Percentiles rank a stretch among this genome's conserved stretches.
Evolutionary conservation across 2,797 vertebrate genomes (phyloP).

Genomic region (Tapera naevia): DNA sequence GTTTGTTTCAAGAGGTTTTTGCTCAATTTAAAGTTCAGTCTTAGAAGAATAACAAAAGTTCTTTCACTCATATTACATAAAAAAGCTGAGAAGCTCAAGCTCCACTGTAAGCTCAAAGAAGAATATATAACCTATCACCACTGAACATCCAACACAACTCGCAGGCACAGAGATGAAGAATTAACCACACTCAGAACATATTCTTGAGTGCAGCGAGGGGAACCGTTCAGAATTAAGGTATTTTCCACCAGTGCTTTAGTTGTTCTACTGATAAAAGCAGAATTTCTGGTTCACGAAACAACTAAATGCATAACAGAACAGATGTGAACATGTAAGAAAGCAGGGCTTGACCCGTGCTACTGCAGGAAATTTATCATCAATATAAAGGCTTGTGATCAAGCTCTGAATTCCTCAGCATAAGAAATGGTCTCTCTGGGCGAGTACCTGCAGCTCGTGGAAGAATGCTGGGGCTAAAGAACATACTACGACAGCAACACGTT

Average conservation of each 20-base stretch:
- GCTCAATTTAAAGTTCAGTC: not conserved
- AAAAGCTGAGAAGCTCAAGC: not conserved
- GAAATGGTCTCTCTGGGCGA: fast-evolving
- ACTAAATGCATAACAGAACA: not conserved
- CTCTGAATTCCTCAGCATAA: not conserved
- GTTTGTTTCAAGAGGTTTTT: not conserved
- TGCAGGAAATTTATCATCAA: not conserved
- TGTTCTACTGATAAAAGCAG: not conserved
- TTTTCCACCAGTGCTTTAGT: not conserved
- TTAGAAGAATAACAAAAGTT: not conserved
- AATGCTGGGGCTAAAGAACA: not conserved
- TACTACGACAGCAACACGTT: not conserved
- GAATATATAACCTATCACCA: not conserved
- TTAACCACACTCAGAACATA: not conserved
- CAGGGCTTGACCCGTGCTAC: not conserved
- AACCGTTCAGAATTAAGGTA: not conserved
- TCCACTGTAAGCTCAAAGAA: not conserved
- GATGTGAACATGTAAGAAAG: not conserved
- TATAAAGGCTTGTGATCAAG: not conserved
- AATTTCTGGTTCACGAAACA: not conserved
- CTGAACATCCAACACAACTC: not conserved
- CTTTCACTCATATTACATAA: not conserved
- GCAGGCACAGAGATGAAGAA: not conserved
- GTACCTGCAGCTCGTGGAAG: not conserved
- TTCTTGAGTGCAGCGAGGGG: not conserved